Conservation (phyloP, 2,113 vertebrate genomes). For the Crotalus tigris region DNA sequence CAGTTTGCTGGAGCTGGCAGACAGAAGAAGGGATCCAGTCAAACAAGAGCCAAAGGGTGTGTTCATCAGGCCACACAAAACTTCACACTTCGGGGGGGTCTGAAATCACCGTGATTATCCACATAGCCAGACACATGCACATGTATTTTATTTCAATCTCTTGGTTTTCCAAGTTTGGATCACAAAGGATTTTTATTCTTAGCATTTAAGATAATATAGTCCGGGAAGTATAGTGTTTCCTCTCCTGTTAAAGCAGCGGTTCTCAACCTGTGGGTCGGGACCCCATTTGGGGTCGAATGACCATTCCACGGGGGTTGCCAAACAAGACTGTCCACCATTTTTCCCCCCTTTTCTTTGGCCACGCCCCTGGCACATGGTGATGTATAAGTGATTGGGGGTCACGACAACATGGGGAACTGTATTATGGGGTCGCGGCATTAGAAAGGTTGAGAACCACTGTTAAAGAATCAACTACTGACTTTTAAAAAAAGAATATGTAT, state of each 20-base stretch:
- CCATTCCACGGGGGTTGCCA: no score
- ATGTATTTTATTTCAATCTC: not conserved
- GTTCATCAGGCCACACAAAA: not conserved
- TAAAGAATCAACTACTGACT: not conserved
- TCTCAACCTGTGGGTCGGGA: no score
- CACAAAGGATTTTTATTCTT: not conserved
- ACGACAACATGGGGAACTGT: no score
- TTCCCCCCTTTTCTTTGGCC: no score
- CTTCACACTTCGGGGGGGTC: not conserved
- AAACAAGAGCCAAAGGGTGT: no score
- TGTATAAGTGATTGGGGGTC: no score
- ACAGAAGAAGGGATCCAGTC: not conserved
- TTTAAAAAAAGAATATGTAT: not conserved
- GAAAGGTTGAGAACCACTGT: no score
- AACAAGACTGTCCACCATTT: no score
- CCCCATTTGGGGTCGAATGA: no score
- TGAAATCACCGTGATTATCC: not conserved
- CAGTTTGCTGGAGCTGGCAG: not conserved
- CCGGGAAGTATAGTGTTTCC: not conserved
- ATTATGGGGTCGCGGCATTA: no score
- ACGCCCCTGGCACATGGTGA: no score
- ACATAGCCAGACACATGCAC: accelerated
- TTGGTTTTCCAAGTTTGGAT: not conserved
- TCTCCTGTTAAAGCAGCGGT: not conserved
- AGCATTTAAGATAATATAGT: not conserved